Base-by-base conservation (phyloP, 2,888 invertebrate species). In the Phragmatobia fuliginosa region DNA sequence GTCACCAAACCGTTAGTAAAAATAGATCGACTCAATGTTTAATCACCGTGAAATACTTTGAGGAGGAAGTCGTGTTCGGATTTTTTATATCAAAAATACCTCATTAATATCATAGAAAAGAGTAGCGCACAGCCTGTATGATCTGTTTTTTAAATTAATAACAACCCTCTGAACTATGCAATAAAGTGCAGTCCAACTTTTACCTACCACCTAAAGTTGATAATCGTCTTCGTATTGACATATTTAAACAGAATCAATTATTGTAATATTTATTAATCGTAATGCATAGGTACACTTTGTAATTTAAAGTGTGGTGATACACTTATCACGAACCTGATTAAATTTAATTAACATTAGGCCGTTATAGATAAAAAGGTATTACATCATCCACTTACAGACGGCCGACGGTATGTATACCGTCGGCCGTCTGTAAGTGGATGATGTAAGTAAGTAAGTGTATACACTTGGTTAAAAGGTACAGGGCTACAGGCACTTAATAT, bases 391-490 rank as follows among this genome's bases (percentile, higher is more conserved):
- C 62, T 32, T 66, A 52, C 25, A 66, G 49, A 45, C 59, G 62
- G 56, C 59, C 58, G 68, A 71, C 66, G 59, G 74, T 76, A 74
- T 52, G 63, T 75, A 81, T 67, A n/a, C n/a, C n/a, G n/a, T n/a
- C n/a, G n/a, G n/a, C n/a, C n/a, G n/a, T n/a, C n/a, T n/a, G n/a
- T n/a, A n/a, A n/a, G n/a, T n/a, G n/a, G n/a, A n/a, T n/a, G n/a
- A n/a, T n/a, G n/a, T n/a, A n/a, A n/a, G n/a, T n/a, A n/a, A n/a
- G n/a, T n/a, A n/a, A n/a, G n/a, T n/a, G n/a, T n/a, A n/a, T n/a
- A n/a, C n/a, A n/a, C n/a, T n/a, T n/a, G n/a, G n/a, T n/a, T n/a
- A n/a, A n/a, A n/a, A n/a, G n/a, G n/a, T n/a, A n/a, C n/a, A n/a
- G n/a, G n/a, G n/a, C 21, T 49, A n/a, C n/a, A 49, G 45, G 45